phyloP scores from a whole-genome alignment of 2,888 invertebrate species.

The Perizoma flavofasciatum region DNA sequence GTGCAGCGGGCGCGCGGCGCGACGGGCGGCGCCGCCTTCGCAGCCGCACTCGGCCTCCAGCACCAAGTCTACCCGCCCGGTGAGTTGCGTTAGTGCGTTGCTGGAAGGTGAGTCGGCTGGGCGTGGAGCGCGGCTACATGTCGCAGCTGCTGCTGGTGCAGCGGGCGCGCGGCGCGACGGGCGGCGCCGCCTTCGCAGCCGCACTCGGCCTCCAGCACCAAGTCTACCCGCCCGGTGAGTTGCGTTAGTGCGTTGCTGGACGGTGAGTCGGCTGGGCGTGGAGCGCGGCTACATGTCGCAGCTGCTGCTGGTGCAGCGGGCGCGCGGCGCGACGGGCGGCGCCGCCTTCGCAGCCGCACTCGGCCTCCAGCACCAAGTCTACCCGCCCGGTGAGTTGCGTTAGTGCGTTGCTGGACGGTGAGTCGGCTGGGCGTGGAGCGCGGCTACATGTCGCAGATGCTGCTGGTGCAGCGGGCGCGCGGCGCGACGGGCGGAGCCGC shows the following conservation, averaged over 20 bases:
- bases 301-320: constrained; percentile 94
- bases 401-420: constrained; percentile 89
- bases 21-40: constrained; percentile 92
- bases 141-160: constrained; percentile 95
- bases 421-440: constrained; percentile 94
- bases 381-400: constrained; percentile 60
- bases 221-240: constrained; percentile 65
- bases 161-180: constrained; percentile 93
- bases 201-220: constrained; percentile 88
- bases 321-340: constrained; percentile 94
- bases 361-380: constrained; percentile 85
- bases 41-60: constrained; percentile 88
- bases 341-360: constrained; percentile 92
- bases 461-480: constrained; percentile 94
- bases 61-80: constrained; percentile 79
- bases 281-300: constrained; percentile 97
- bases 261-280: constrained; percentile 92
- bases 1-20: constrained; percentile 96
- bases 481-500: constrained; percentile 94
- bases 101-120: constrained; percentile 91
- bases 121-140: constrained; percentile 95
- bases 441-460: constrained; percentile 95
- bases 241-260: constrained; percentile 86
- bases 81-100: constrained; percentile 83
- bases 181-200: constrained; percentile 93